Conservation (phyloP, 2,888 invertebrate species). For the Dioctria rufipes region DNA sequence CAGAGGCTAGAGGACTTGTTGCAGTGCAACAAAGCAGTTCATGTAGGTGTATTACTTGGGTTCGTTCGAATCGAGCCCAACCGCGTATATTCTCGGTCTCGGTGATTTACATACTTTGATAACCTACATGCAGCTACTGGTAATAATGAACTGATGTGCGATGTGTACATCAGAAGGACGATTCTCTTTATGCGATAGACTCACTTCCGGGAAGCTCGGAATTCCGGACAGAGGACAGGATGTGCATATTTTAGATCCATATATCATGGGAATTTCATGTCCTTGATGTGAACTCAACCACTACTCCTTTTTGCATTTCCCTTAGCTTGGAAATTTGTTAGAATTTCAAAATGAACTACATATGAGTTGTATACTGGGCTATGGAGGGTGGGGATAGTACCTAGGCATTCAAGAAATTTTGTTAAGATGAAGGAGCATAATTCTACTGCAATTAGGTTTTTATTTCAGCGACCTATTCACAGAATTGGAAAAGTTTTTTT, state of each 20-base stretch:
- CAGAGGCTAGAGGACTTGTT: not conserved
- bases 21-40: not conserved
- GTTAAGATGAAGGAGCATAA: too few relatives aligned
- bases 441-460: too few relatives aligned
- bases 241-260: not conserved
- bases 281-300: not conserved
- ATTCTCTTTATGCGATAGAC: not conserved
- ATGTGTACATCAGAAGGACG: not conserved
- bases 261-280: not conserved
- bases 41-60: not conserved
- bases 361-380: too few relatives aligned
- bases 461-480: too few relatives aligned
- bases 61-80: too few relatives aligned
- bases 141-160: too few relatives aligned
- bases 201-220: not conserved
- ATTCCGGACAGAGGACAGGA: not conserved
- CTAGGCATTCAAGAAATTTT: too few relatives aligned
- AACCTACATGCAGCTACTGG: too few relatives aligned
- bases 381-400: too few relatives aligned
- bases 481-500: too few relatives aligned
- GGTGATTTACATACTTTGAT: not conserved
- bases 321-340: too few relatives aligned
- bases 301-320: not conserved
- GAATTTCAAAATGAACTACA: too few relatives aligned
- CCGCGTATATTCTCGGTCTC: not conserved